Conservation (phyloP, 2,888 invertebrate species). For the Catotricha subobsoleta region DNA sequence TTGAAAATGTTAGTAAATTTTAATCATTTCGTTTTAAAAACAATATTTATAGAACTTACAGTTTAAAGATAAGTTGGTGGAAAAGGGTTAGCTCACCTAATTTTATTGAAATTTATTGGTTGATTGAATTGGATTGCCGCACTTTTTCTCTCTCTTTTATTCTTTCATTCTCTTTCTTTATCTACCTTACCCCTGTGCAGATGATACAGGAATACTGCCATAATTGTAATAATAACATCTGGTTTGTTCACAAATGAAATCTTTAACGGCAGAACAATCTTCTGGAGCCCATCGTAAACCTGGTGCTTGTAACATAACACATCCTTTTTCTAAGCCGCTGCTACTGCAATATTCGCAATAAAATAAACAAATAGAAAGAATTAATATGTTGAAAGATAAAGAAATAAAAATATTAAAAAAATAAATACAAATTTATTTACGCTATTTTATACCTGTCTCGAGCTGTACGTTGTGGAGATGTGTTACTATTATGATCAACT, state of each 20-base stretch:
- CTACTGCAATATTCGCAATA: constrained; percentile 31
- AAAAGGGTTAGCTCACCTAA: constrained; percentile 30
- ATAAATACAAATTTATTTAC: neutral
- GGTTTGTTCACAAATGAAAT: constrained; percentile 80
- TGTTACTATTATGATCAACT: constrained; percentile 49
- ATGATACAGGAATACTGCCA: constrained; percentile 75
- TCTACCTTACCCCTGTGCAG: constrained; percentile 70
- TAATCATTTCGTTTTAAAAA: too few species aligned
- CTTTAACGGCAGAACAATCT: constrained; percentile 66
- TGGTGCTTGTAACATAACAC: constrained; percentile 60
- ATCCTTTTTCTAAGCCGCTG: constrained; percentile 47
- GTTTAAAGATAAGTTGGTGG: constrained; percentile 7
- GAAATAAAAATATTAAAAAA: neutral
- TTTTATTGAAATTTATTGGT: constrained; percentile 3
- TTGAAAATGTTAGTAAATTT: constrained; percentile 3
- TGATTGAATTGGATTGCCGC: constrained; percentile 12
- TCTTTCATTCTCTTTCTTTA: constrained; percentile 9
- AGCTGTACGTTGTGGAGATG: constrained; percentile 59
- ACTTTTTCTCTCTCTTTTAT: neutral
- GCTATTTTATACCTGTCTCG: constrained; percentile 35
- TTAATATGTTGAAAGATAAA: neutral
- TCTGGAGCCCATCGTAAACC: constrained; percentile 66
- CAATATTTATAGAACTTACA: too few species aligned
- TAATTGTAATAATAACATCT: constrained; percentile 83
- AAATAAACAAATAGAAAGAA: neutral